Base-by-base conservation (phyloP, 2,113 vertebrate species). In the Morone chrysops region DNA sequence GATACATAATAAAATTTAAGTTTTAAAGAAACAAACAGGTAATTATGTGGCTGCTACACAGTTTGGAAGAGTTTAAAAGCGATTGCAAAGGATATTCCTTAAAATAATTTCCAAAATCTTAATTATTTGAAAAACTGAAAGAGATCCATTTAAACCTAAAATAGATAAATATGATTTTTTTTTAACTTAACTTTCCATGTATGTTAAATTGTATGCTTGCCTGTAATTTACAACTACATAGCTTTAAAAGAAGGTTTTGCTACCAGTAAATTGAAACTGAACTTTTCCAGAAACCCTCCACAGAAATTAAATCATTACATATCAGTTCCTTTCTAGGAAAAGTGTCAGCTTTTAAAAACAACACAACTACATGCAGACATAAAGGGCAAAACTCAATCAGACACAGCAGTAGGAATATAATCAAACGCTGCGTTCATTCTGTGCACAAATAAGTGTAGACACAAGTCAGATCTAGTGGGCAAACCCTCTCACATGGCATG, bases 391-490 rank as follows among this genome's bases (percentile, higher is more conserved):
- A 73, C 69, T 83, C 66, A 70, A 75, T 87, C 48, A 67, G 14
- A 75, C 4, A 10, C 13, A 14, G 31, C 78, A 80, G 47, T 16
- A 60, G 13, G 56, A 14, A 70, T 74, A 80, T 67, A 82, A 80
- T 69, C 51, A 18, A 36, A 18, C 22, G 10, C 31, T 67, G 16
- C 20, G 31, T 25, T 56, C 67, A 25, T 71, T 85, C 50, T 61
- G 25, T 51, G 43, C 74, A 77, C 78, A 75, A 83, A 70, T 25
- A 63, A 82, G 47, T 87, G 83, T 66, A 78, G 76, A 84, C 79
- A 74, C 68, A 80, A 70, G 75, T 84, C 90, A 84, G 71, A 80
- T 78, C 59, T 85, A 41, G 47, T 69, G 73, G 85, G 81, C 78
- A 79, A 87, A 78, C 69, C 48, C 62, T 83, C 70, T 72, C 75